Evolutionary conservation across 1,140 invertebrate species (phyloP), one percentile per base, ranked within the genome.

Genomic region (Drosophila leontia): DNA sequence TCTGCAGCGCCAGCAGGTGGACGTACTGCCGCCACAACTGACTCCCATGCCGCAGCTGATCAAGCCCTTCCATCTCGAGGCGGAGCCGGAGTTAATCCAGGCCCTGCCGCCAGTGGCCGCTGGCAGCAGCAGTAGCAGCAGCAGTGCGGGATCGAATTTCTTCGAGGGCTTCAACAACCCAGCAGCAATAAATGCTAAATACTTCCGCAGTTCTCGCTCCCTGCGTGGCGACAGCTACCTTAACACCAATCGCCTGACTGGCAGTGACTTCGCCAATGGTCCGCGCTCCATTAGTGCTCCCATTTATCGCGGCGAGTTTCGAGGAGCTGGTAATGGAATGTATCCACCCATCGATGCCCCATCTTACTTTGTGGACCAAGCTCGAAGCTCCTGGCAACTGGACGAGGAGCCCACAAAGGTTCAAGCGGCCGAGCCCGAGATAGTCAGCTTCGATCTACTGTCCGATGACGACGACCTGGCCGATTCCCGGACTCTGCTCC

Each of bases 401-500:
- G 82, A 80, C 26, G 87, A 91, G n/a, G 88, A 90, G 44, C 85
- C 85, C 17, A 88, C 84, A 7, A 74, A 70, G 44, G 51, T 84
- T 2, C 69, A 78, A 42, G 74, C 85, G 3, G 68, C 64, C 11
- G 82, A 78, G 34, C 55, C 61, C 7, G 80, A 84, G 26, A 80
- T 87, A 26, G 56, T 92, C 0, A 91, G 78, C 48, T 88, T 92
- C 15, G 86, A 91, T 39, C 70, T 92, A 48, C 51, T 91, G 7
- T 60, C 90, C 50, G 91, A 90, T 61, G 75, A 62, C 32, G 75
- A 62, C n/a, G 75, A 62, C 17, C 41, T 90, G 26, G 58, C 60
- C 39, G 82, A 88, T 12, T 88, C 84, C 8, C 88, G 93, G 74
- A 84, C 94, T 47, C 93, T 94, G 58, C 87, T 95, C 3, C 83